Conservation (phyloP, 2,797 vertebrate species). For the Tenualosa ilisha region DNA sequence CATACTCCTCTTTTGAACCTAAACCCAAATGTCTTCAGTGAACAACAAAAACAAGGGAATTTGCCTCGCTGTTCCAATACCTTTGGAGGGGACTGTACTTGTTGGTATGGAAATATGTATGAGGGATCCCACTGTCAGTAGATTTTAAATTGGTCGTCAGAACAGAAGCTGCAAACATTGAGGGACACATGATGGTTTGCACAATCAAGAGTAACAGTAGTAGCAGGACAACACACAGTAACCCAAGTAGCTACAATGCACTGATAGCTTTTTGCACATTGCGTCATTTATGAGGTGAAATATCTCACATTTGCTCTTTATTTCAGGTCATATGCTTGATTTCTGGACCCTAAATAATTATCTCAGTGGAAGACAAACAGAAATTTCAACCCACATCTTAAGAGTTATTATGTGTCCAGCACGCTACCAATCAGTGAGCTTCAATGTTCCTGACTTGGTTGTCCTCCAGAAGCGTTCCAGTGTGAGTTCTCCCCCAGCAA, state of each 20-base stretch:
- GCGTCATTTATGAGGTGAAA: background rate
- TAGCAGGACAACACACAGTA: background rate
- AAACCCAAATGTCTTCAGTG: no score
- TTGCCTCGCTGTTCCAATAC: no score
- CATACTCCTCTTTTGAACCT: no score
- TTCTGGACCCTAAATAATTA: slow-evolving; percentile 13
- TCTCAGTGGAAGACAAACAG: background rate
- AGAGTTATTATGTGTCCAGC: background rate
- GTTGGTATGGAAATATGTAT: background rate
- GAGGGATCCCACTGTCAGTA: background rate
- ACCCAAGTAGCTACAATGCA: background rate
- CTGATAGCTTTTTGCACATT: background rate
- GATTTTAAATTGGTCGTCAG: background rate
- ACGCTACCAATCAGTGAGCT: background rate
- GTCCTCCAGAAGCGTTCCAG: background rate
- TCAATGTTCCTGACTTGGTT: background rate
- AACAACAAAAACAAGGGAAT: no score
- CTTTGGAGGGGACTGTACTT: no score
- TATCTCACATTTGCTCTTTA: background rate
- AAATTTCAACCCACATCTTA: background rate
- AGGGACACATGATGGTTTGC: background rate
- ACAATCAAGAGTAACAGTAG: slow-evolving; percentile 2
- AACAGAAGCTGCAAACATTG: background rate
- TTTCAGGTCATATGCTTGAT: background rate
- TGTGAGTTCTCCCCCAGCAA: background rate